Evolutionary conservation across 2,113 vertebrate species (phyloP), one percentile per base, ranked within the genome.

Genomic region (Pimephales promelas): DNA sequence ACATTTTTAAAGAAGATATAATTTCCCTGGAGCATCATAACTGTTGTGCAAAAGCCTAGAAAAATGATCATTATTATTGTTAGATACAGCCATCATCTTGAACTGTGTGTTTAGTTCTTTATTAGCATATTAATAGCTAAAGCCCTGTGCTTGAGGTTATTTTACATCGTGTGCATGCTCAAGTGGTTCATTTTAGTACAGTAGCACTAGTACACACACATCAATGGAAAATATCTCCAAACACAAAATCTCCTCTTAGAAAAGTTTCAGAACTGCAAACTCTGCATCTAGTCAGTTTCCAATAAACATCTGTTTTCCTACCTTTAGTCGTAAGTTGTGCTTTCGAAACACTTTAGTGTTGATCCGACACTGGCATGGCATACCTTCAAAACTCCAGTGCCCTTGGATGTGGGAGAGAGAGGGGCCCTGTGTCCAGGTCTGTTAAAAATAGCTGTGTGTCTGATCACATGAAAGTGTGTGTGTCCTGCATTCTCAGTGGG

Each of bases 371-470:
- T 83, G 80, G 88, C 88, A 90, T 83, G 79, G 74, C 54, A 10
- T 43, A 80, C 84, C 81, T 82, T 70, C 40, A 28, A 64, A 77
- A 87, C 92, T 87, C 9, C 74, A 86, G 82, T 92, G 91, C 84
- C 91, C 92, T 93, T 93, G 90, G 59, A 13, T 86, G 64, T 86
- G 89, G 88, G 77, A 88, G 90, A 88, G 90, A 85, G 73, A 82
- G 83, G 47, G 77, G 82, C 88, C 85, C 61, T 85, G 74, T 79
- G 70, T 88, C 85, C 83, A 62, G 56, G 31, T 81, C 83, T 87
- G 92, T 90, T 94, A 95, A 93, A 92, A 95, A 94, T 94, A 95
- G 86, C 71, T 77, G 83, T 89, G 83, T 88, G 85, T 87, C 89
- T 88, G 86, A 90, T 94, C 93, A 94, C 93, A 92, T 93, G 93